Percentiles rank a stretch among this genome's conserved stretches.
Evolutionary conservation across 2,797 vertebrate genomes (phyloP).

Genomic region (Siniperca obscura): DNA sequence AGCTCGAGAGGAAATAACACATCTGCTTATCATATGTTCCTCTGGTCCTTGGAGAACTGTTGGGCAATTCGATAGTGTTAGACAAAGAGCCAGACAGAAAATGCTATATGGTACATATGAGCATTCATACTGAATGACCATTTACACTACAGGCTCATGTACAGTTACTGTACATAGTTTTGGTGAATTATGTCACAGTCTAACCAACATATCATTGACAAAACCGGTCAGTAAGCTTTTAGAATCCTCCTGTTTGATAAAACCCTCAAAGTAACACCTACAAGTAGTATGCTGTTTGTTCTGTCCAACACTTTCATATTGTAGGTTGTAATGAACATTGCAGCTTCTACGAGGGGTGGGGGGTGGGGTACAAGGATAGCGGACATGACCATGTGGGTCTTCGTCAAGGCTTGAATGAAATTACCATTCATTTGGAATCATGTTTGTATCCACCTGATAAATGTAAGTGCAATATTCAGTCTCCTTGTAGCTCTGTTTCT

Average conservation of each 20-base stretch:
- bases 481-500: neutral
- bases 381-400: no score
- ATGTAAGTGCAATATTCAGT: neutral
- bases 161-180: neutral
- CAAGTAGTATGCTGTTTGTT: neutral
- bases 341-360: neutral
- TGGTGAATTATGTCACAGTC: neutral
- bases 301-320: neutral
- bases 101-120: neutral
- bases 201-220: neutral
- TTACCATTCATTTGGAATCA: neutral
- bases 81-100: conserved; percentile 5
- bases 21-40: conserved; percentile 45
- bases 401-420: no score
- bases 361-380: no score
- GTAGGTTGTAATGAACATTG: neutral
- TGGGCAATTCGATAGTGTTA: neutral
- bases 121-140: neutral
- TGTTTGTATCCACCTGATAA: neutral
- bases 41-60: conserved; percentile 17
- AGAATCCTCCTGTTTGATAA: neutral
- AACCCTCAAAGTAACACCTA: neutral
- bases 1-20: conserved; percentile 44
- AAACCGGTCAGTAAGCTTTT: neutral
- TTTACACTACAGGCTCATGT: neutral